Conservation (phyloP, 2,113 vertebrate genomes). For the Sceloporus undulatus region DNA sequence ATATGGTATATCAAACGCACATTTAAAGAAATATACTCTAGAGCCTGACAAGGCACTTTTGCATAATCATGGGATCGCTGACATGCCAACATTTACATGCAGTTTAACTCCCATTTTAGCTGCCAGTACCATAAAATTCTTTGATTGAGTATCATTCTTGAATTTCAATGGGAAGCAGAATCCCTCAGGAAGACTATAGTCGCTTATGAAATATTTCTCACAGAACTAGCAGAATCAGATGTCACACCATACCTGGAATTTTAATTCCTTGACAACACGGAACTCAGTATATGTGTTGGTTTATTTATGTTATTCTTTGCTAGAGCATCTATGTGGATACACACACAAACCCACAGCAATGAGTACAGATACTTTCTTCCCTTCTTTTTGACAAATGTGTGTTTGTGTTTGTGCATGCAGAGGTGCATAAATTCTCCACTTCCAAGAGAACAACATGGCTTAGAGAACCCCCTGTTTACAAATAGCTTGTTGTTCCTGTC, state of each 20-base stretch:
- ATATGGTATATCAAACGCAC: conserved; percentile 11
- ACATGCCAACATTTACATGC: not conserved
- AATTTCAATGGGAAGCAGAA: conserved; percentile 36
- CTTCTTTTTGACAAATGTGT: not conserved
- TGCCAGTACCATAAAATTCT: not conserved
- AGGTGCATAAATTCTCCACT: not conserved
- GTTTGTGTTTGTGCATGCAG: not conserved
- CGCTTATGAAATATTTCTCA: conserved; percentile 21
- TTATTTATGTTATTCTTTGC: not conserved
- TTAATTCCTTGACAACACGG: conserved; percentile 32
- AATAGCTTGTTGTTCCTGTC: conserved; percentile 31
- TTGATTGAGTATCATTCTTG: conserved; percentile 21
- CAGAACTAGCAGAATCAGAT: conserved; percentile 19
- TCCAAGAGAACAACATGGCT: not conserved
- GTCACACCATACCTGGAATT: conserved; percentile 12
- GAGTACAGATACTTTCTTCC: conserved; percentile 10
- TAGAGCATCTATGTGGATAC: not conserved
- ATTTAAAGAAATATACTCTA: not conserved
- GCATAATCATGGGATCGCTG: not conserved
- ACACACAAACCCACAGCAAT: not conserved
- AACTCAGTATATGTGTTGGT: not conserved
- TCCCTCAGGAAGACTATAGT: not conserved
- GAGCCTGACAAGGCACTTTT: not conserved
- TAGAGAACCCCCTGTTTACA: conserved; percentile 8
- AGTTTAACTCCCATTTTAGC: conserved; percentile 28